Conservation (phyloP, 2,113 vertebrate genomes). For the Aptenodytes forsteri region DNA sequence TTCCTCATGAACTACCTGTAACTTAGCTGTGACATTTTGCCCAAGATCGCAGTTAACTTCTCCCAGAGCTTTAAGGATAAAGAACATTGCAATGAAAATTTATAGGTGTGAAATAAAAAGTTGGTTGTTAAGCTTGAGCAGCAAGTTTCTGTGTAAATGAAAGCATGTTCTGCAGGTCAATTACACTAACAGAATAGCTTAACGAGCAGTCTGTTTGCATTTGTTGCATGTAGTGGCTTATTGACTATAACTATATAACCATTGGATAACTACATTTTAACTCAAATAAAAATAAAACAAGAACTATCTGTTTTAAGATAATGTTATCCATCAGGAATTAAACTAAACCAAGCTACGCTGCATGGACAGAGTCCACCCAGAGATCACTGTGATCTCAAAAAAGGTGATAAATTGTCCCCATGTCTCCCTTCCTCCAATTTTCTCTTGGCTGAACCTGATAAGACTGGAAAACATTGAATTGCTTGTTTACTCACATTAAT, state of each 20-base stretch:
- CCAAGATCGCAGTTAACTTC: background rate
- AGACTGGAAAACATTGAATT: background rate
- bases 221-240: background rate
- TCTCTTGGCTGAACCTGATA: background rate
- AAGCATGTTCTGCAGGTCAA: background rate
- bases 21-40: background rate
- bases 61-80: background rate
- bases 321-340: background rate
- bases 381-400: background rate
- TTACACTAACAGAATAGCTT: background rate
- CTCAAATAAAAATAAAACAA: background rate
- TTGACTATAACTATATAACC: background rate
- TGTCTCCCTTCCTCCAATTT: background rate
- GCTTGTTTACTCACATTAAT: background rate
- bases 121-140: background rate
- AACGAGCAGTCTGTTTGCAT: background rate
- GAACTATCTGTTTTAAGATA: background rate
- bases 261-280: background rate
- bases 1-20: background rate
- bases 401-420: background rate
- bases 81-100: background rate
- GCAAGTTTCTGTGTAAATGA: background rate
- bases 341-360: background rate
- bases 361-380: background rate
- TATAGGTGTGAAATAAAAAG: background rate